Conservation (phyloP, 2,113 vertebrate genomes). For the Prunella fulvescens region DNA sequence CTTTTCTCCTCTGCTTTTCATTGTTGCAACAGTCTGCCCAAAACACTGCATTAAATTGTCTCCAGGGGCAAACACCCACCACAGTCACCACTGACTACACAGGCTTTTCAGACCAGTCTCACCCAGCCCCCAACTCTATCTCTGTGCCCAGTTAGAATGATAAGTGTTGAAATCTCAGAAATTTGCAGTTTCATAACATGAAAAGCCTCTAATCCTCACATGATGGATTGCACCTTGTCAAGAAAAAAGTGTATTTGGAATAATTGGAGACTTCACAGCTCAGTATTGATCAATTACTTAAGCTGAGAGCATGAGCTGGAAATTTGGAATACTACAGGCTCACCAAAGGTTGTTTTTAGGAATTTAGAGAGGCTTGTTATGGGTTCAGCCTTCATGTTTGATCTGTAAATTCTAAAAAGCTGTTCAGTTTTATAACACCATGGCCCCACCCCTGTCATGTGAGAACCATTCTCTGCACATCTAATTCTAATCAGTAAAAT, state of each 20-base stretch:
- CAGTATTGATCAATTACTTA: neutral
- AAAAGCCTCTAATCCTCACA: neutral
- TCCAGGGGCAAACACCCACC: neutral
- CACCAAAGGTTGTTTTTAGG: neutral
- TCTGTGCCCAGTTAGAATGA: neutral
- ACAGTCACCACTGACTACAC: neutral
- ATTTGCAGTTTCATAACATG: neutral
- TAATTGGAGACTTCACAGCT: neutral
- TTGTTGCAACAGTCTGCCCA: neutral
- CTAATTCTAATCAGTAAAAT: neutral
- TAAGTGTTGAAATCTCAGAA: neutral
- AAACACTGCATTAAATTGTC: neutral
- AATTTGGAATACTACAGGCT: neutral
- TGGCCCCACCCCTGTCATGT: neutral
- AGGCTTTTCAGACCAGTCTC: neutral
- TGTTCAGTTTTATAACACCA: neutral
- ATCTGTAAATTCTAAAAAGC: conserved; percentile 18
- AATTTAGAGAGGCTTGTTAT: neutral
- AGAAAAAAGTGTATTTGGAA: neutral
- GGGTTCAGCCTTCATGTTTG: neutral
- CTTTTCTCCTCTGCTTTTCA: neutral
- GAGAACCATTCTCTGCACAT: neutral
- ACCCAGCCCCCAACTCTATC: neutral
- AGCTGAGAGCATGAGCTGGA: neutral
- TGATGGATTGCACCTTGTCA: neutral